Evolutionary conservation across 1,140 invertebrate species (phyloP), one percentile per base, ranked within the genome.

Genomic region (Ectropis grisescens): DNA sequence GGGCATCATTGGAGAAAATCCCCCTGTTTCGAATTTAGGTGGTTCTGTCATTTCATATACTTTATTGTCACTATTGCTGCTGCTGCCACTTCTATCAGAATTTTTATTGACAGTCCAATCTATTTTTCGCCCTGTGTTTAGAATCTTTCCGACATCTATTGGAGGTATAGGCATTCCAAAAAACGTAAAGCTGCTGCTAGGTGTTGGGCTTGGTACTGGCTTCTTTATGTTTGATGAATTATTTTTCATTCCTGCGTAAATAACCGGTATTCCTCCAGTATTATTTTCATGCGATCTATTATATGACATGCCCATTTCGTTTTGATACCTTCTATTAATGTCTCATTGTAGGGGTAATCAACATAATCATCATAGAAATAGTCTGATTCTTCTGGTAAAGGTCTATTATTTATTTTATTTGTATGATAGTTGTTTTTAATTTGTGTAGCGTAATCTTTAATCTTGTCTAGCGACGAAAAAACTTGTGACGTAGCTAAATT

Each of bases 321-420:
- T 64, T 62, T 79, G 7, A 78, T 48, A 13, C 58, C 50, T 37
- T 80, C 59, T 47, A 82, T 44, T 33, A 84, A 35, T 13, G 86
- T 86, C 31, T 85, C 83, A 60, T 88, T 89, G 30, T 86, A 85
- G 28, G 85, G 85, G 70, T 90, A 91, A 58, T 93, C 91, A 1
- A 90, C 81, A 68, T 92, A 93, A 41, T 93, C 90, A 54, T 92
- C 91, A 57, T 93, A 92, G 48, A 92, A 89, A 51, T 93, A 93
- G 47, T 93, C 91, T 1, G 87, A 87, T 55, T 92, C 90, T 43
- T 89, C 86, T 1, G 88, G 87, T 5, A 86, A 78, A 2, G 89
- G 88, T 26, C 81, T 61, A 50, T 83, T 60, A 47, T 74, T 44
- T 41, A 64, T 38, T 74, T 80, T 80, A 41, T 75, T 78, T 2